phyloP scores from a whole-genome alignment of 2,888 invertebrate species.

The Luffia ferchaultella region DNA sequence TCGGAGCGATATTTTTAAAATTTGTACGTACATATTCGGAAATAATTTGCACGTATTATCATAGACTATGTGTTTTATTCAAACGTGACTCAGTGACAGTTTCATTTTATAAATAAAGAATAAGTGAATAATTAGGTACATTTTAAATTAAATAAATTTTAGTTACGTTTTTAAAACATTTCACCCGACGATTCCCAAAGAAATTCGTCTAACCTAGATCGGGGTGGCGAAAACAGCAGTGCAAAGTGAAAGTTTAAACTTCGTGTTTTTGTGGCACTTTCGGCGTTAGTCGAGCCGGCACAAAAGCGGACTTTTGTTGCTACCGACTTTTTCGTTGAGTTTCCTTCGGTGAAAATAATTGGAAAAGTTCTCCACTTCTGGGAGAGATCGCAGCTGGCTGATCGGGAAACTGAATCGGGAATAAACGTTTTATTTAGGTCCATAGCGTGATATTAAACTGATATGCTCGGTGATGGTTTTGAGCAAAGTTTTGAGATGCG shows the following conservation, averaged over 20 bases:
- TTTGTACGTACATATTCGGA: neutral
- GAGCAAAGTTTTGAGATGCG: slow-evolving; percentile 33
- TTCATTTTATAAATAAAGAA: too few species aligned
- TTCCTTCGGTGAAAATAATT: slow-evolving; percentile 39
- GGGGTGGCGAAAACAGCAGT: slow-evolving; percentile 32
- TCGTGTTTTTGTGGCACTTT: slow-evolving; percentile 26
- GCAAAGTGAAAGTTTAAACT: slow-evolving; percentile 52
- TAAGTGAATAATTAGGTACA: too few species aligned
- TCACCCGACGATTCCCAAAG: too few species aligned
- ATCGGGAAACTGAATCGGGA: slow-evolving; percentile 48
- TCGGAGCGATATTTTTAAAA: neutral
- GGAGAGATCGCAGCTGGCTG: slow-evolving; percentile 47
- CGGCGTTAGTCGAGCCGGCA: slow-evolving; percentile 26
- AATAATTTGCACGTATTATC: too few species aligned
- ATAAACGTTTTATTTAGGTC: slow-evolving; percentile 46
- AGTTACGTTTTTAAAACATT: too few species aligned
- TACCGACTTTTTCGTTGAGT: slow-evolving; percentile 20
- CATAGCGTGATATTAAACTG: slow-evolving; percentile 25
- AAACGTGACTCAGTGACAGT: too few species aligned
- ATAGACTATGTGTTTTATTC: too few species aligned
- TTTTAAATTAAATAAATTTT: too few species aligned
- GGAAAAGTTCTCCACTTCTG: slow-evolving; percentile 44
- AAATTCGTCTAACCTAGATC: slow-evolving; percentile 43
- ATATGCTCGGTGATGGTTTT: slow-evolving; percentile 27
- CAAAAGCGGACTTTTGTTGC: slow-evolving; percentile 14